A percentile compares a stretch with the other conserved stretches of the same genome.
Conservation (phyloP, 2,797 vertebrate genomes). For the Sebastes matsubarae region DNA sequence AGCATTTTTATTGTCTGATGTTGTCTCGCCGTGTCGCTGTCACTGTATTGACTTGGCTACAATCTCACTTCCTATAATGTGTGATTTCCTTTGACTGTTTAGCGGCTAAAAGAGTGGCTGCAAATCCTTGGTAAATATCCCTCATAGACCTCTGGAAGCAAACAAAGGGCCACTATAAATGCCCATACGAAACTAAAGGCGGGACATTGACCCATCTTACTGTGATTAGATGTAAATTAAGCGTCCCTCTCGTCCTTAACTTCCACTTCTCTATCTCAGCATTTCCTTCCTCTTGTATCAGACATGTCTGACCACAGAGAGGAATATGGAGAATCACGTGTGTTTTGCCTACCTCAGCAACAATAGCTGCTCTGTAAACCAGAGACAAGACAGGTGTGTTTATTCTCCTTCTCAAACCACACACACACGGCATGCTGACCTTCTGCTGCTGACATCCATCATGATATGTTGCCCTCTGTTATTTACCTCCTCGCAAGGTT, state of each 20-base stretch:
- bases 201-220: not conserved
- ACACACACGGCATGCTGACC: slow-evolving; percentile 69
- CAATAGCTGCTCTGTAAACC: not conserved
- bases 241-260: not conserved
- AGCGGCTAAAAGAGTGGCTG: not conserved
- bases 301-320: not conserved
- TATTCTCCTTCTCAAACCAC: not conserved
- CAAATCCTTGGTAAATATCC: not conserved
- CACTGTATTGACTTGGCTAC: not conserved
- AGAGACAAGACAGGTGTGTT: not conserved
- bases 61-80: not conserved
- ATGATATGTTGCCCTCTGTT: slow-evolving; percentile 76
- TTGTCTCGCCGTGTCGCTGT: accelerated
- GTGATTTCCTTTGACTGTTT: not conserved
- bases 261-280: not conserved
- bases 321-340: not conserved
- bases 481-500: slow-evolving; percentile 73
- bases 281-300: slow-evolving; percentile 5
- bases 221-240: not conserved
- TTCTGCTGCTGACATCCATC: slow-evolving; percentile 83
- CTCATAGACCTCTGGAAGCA: not conserved
- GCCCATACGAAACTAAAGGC: not conserved
- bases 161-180: not conserved
- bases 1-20: too few relatives aligned
- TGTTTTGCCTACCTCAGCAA: not conserved